Conservation (phyloP, 2,797 vertebrate genomes). For the Hoplostethus atlanticus region DNA sequence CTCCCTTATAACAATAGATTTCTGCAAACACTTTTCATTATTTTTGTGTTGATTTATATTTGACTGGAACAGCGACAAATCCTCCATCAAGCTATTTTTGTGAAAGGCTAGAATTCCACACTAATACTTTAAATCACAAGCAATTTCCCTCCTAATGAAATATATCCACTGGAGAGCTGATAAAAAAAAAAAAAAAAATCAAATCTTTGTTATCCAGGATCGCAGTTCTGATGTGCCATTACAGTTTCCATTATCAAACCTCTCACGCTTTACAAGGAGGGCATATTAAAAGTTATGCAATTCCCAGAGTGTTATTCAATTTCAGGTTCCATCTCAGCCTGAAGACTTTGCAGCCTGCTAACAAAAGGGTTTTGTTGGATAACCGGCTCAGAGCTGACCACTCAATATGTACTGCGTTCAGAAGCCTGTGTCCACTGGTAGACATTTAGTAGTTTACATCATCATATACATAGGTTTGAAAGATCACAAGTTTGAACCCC, state of each 20-base stretch:
- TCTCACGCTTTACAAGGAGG: conserved; percentile 50
- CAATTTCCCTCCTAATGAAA: conserved; percentile 70
- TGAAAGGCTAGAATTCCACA: conserved; percentile 31
- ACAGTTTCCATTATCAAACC: conserved; percentile 61
- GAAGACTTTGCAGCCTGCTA: conserved; percentile 13
- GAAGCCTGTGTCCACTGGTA: conserved; percentile 26
- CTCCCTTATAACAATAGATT: neutral
- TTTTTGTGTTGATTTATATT: conserved; percentile 33
- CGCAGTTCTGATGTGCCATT: conserved; percentile 53
- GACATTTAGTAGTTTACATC: conserved; percentile 21
- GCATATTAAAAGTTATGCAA: conserved; percentile 46
- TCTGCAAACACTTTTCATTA: conserved; percentile 26
- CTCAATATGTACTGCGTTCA: conserved; percentile 25
- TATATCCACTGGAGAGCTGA: conserved; percentile 55
- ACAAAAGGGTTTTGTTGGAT: conserved; percentile 28
- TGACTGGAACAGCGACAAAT: conserved; percentile 34
- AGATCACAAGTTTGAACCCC: conserved; percentile 17
- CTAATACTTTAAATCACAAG: conserved; percentile 60
- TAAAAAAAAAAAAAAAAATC: conserved; percentile 32
- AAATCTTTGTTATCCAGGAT: conserved; percentile 55
- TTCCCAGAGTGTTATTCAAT: conserved; percentile 56
- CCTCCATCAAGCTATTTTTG: conserved; percentile 23
- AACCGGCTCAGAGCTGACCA: conserved; percentile 26
- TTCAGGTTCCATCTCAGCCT: conserved; percentile 35
- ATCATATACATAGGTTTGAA: conserved; percentile 26